Evolutionary conservation across 1,140 invertebrate genomes (phyloP).

Genomic region (Drosophila navojoa): DNA sequence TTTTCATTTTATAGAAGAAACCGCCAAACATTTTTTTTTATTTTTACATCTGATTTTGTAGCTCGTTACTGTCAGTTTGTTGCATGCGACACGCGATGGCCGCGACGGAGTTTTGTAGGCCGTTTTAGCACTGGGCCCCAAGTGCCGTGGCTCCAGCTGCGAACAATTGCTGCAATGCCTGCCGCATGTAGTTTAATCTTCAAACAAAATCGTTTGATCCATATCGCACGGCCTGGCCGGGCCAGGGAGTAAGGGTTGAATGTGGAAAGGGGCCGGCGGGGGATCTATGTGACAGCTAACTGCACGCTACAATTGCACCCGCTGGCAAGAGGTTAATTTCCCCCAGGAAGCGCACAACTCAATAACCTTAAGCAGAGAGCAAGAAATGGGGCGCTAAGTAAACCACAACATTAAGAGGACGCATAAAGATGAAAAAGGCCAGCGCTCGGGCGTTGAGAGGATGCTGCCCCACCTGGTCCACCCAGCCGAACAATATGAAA

Average conservation of each 20-base stretch:
- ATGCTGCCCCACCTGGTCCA: conserved; percentile 25
- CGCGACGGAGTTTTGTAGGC: conserved; percentile 51
- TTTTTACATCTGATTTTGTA: conserved; percentile 20
- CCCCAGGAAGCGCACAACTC: conserved; percentile 71
- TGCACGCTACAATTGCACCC: conserved; percentile 52
- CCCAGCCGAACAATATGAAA: conserved; percentile 69
- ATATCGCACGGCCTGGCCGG: conserved; percentile 50
- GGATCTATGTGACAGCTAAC: conserved; percentile 40
- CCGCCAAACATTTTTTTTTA: not conserved
- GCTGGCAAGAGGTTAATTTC: conserved; percentile 74
- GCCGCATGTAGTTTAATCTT: conserved; percentile 71
- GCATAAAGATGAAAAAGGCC: conserved; percentile 36
- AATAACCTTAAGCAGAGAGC: conserved; percentile 74
- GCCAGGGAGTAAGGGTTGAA: conserved; percentile 5
- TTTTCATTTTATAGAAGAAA: conserved; percentile 7
- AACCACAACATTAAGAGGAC: conserved; percentile 72
- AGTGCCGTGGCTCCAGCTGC: conserved; percentile 18
- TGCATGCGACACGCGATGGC: conserved; percentile 73
- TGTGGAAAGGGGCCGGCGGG: not conserved
- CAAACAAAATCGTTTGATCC: conserved; percentile 80
- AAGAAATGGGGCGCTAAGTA: conserved; percentile 67
- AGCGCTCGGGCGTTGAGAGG: conserved; percentile 13
- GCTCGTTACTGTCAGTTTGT: conserved; percentile 67
- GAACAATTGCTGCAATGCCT: conserved; percentile 35
- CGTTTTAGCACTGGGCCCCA: conserved; percentile 12